These are phyloP conservation scores for Bicyclus anynana DNA, from an alignment of 1,140 invertebrate genomes.

Conservation along the genomic window DNA sequence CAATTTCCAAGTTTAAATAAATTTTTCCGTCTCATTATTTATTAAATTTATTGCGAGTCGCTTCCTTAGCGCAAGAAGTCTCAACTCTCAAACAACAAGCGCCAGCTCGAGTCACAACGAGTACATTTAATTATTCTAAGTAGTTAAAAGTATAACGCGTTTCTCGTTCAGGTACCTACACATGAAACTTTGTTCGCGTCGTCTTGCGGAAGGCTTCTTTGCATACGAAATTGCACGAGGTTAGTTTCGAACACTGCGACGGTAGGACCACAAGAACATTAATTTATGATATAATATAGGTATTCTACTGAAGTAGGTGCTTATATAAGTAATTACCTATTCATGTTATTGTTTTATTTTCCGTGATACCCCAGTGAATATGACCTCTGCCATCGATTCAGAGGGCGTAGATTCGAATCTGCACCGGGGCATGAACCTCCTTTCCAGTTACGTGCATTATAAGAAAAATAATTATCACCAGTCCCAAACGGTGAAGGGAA, in stretches of 20 bases:
- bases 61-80: constrained; percentile 19
- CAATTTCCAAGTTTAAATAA: constrained; percentile 6
- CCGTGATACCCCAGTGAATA: too few species aligned
- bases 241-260: constrained; percentile 8
- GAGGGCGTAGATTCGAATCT: too few species aligned
- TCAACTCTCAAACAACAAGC: constrained; percentile 4
- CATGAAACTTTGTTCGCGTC: constrained; percentile 10
- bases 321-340: too few species aligned
- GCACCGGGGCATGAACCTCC: too few species aligned
- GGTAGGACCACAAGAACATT: too few species aligned
- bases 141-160: constrained; percentile 20
- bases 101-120: constrained; percentile 17
- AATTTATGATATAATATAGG: too few species aligned
- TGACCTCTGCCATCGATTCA: too few species aligned
- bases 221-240: constrained; percentile 19
- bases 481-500: too few species aligned
- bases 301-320: too few species aligned
- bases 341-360: too few species aligned
- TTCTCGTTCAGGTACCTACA: constrained; percentile 23
- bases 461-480: too few species aligned
- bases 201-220: constrained; percentile 11
- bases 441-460: too few species aligned
- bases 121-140: constrained; percentile 31
- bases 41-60: constrained; percentile 22
- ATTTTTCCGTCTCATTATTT: constrained; percentile 19